Evolutionary conservation across 37 sponge, comb jelly and placozoan species (phyloP), one percentile per base, ranked within the genome.

Genomic region (Haliclona indistincta): DNA sequence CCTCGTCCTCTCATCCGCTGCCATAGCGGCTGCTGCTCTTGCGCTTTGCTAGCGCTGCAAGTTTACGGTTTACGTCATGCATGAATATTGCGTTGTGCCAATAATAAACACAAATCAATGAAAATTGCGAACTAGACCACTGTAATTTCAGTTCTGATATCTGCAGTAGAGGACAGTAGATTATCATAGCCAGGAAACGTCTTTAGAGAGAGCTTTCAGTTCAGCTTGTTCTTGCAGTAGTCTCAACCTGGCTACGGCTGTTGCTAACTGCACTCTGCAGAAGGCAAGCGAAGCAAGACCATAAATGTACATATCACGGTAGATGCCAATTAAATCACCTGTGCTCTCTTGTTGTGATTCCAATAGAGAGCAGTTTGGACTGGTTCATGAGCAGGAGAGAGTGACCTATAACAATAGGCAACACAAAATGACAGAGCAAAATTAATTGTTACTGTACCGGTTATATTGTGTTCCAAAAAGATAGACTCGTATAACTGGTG

Each of bases 401-500:
- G 7, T 71, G 82, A 1, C 89, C 89, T 88, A 71, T 23, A 56
- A 35, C 36, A 38, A 20, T 49, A 23, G 19, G 23, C 36, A 30
- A 25, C 20, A 38, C 15, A 74, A 22, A 22, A n/a, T 22, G 38
- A 32, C 7, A n/a, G 43, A 32, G 6, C 29, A 28, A n/a, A 15
- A 54, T 56, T 15, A 5, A 15, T 39, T 17, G n/a, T 61, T 33
- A 25, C 6, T 43, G 39, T 38, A 83, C 89, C 89, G 47, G 83
- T 89, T 20, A 89, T 75, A 22, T 82, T 68, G 44, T 89, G 89
- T 40, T 73, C 64, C 4, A 71, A 5, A 43, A 89, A 89, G 64
- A 32, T 26, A 0, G 71, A 7, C 0, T 51, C 19, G 58, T 89
- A 89, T 41, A 53, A 79, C 5, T 23, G 38, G 39, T 71, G 61